Percentiles rank a stretch among this genome's conserved stretches.
phyloP scores from a whole-genome alignment of 2,113 vertebrate species.

The Saguinus midas region DNA sequence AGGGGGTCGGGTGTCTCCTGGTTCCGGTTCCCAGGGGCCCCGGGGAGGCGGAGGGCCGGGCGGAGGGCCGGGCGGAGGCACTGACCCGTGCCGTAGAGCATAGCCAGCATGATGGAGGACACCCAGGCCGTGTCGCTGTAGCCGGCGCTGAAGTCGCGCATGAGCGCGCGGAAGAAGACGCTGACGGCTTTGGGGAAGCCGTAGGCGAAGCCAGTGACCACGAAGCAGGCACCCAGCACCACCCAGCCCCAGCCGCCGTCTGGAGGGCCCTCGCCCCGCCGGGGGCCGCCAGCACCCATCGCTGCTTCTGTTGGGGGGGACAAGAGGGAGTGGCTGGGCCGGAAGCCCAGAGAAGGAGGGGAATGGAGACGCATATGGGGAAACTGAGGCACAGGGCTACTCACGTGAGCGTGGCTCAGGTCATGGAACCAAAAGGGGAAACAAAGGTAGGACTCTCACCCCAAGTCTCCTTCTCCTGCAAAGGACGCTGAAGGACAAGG shows the following conservation, averaged over 20 bases:
- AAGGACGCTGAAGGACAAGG: neutral
- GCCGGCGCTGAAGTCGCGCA: conserved; percentile 85
- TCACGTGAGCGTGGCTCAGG: neutral
- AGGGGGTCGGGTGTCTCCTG: neutral
- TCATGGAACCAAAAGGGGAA: neutral
- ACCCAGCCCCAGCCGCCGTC: conserved; percentile 88
- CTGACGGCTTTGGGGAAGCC: conserved; percentile 88
- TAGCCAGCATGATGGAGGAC: conserved; percentile 88
- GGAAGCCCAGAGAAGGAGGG: neutral
- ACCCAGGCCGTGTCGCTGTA: conserved; percentile 90
- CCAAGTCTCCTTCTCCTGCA: neutral
- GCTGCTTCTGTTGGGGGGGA: neutral
- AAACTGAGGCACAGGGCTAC: neutral
- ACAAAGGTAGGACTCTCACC: neutral
- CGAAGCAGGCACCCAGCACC: conserved; percentile 84
- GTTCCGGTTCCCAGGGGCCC: neutral
- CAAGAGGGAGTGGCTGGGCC: neutral
- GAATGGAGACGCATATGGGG: neutral
- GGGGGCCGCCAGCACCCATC: conserved; percentile 78
- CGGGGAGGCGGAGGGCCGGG: neutral
- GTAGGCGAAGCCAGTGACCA: conserved; percentile 87
- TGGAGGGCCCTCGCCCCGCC: conserved; percentile 77
- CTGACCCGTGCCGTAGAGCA: conserved; percentile 87
- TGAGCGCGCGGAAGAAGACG: conserved; percentile 87
- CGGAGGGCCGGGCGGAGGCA: neutral